Conservation (phyloP, 2,888 invertebrate species). For the Platerodrilus igneus region DNA sequence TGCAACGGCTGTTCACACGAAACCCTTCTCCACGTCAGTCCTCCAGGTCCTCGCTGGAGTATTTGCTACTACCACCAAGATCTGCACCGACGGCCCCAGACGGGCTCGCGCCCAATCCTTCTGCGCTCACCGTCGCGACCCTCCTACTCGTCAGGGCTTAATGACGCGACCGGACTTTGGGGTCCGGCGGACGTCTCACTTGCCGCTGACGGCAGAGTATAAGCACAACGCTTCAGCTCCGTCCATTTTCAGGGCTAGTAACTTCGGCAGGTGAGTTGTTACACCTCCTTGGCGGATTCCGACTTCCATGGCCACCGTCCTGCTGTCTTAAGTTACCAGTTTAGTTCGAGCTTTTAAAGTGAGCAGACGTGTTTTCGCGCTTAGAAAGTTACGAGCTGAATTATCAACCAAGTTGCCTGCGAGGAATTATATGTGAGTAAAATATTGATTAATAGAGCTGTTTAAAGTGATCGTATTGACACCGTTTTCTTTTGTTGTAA, state of each 20-base stretch:
- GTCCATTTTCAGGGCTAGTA: slow-evolving; percentile 63
- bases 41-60: slow-evolving; percentile 60
- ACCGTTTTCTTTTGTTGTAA: too few species aligned
- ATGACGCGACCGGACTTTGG: slow-evolving; percentile 47
- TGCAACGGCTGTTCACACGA: slow-evolving; percentile 59
- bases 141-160: slow-evolving; percentile 60
- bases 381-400: too few species aligned
- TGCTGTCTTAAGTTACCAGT: slow-evolving; percentile 57
- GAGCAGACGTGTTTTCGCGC: too few species aligned
- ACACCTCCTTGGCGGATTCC: slow-evolving; percentile 59
- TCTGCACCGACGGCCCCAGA: slow-evolving; percentile 55
- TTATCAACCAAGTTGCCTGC: too few species aligned
- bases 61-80: slow-evolving; percentile 66
- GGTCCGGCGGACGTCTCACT: slow-evolving; percentile 31
- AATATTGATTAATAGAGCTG: too few species aligned
- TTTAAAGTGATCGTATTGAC: too few species aligned
- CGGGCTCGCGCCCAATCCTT: slow-evolving; percentile 56
- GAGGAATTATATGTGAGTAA: too few species aligned
- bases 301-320: slow-evolving; percentile 74
- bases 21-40: slow-evolving; percentile 60
- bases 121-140: slow-evolving; percentile 54
- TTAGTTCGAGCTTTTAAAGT: too few species aligned
- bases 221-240: slow-evolving; percentile 56
- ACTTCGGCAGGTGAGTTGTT: slow-evolving; percentile 58
- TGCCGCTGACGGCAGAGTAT: slow-evolving; percentile 47